phyloP scores from a whole-genome alignment of 2,888 invertebrate genomes.

The Calliphora vomitoria region DNA sequence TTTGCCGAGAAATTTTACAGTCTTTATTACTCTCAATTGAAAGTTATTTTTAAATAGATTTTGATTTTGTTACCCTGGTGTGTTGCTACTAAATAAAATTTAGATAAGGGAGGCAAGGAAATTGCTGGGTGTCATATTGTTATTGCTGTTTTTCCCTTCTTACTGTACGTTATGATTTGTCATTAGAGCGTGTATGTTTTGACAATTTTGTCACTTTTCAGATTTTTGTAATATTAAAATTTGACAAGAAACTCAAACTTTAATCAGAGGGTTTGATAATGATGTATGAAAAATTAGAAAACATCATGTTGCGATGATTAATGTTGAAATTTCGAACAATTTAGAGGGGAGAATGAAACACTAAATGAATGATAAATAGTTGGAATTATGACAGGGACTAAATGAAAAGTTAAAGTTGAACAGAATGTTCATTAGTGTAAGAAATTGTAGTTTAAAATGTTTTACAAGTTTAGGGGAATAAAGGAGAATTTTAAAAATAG shows the following conservation, averaged over 20 bases:
- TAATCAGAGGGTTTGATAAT: conserved; percentile 68
- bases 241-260: conserved; percentile 6
- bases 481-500: too few relatives aligned
- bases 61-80: conserved; percentile 34
- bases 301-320: conserved; percentile 74
- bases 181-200: conserved; percentile 74
- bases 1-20: neutral
- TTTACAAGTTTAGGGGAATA: too few relatives aligned
- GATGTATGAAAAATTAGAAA: conserved; percentile 73
- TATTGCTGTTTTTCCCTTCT: conserved; percentile 34
- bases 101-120: conserved; percentile 3
- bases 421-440: neutral
- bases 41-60: conserved; percentile 17
- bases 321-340: conserved; percentile 42
- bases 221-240: conserved; percentile 75
- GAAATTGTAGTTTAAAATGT: neutral
- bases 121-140: conserved; percentile 32
- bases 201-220: conserved; percentile 76
- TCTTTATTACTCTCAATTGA: conserved; percentile 22
- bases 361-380: conserved; percentile 40
- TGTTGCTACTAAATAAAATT: neutral
- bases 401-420: neutral
- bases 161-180: conserved; percentile 71
- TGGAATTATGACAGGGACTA: conserved; percentile 11
- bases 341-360: neutral